Base-by-base conservation (phyloP, 2,797 vertebrate genomes). In the Leptoclinus maculatus region DNA sequence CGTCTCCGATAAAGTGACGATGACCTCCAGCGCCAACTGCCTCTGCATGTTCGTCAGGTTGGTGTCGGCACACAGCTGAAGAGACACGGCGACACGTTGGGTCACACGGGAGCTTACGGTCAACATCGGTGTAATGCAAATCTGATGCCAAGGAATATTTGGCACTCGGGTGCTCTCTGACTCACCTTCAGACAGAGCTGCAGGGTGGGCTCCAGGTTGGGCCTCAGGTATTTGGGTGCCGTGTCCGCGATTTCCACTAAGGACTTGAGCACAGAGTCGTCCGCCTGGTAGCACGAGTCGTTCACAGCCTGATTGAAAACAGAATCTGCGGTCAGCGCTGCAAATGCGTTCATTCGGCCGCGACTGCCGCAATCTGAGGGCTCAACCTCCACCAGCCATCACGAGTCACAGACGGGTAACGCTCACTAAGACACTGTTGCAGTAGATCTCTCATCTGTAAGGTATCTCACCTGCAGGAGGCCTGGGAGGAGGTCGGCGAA, bases 211-310 rank as follows among this genome's bases (percentile, higher is more conserved):
- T 99, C 98, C 91, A 99, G 94, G 87, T 99, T 96, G 63, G 98
- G 97, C 68, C 98, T 94, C 86, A 99, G 95, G 89, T 98, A 99
- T 90, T 99, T 99, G 0, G 98, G 98, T 25, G 98, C 97, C 0
- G 98, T 97, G 94, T 99, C 98, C 17, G 98, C 98, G 51, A 99
- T 98, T 90, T 99, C 98, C 90, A 99, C 98, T 32, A 99, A 94
- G 51, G 98, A 98, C 91, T 99, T 99, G 71, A 99, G 95, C 87
- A 99, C 98, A 0, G 98, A 97, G 91, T 99, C 98, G 11, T 99
- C 98, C 7, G 95, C 97, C 90, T 97, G 96, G 84, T 99, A 99
- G 90, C 98, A 98, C 0, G 98, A 99, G 64, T 99, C 97, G 75
- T 99, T 99, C 77, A 99, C 97, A 10, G 96, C 96, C 98, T 99